Conservation (phyloP, 1,140 invertebrate genomes). For the Pristionchus pacificus region DNA sequence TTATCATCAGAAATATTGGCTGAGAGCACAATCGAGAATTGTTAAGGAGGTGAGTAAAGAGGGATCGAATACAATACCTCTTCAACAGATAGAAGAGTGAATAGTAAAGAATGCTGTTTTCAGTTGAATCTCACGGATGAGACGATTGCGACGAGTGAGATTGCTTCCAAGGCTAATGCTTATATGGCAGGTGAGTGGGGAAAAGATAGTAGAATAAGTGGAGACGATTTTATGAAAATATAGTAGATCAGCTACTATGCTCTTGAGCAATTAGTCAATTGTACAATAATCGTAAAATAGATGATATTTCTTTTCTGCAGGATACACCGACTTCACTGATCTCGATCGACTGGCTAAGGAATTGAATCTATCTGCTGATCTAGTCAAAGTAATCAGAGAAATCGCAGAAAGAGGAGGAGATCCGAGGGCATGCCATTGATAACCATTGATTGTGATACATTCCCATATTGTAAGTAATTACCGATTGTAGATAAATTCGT, state of each 20-base stretch:
- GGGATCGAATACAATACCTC: too few species aligned
- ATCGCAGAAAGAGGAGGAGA: slow-evolving; percentile 52
- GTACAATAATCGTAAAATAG: too few species aligned
- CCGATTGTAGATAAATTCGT: neutral
- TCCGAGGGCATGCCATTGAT: slow-evolving; percentile 47
- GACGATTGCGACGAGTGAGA: slow-evolving; percentile 43
- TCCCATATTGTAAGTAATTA: slow-evolving; percentile 2
- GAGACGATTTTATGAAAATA: too few species aligned
- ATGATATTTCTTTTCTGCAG: slow-evolving; percentile 39
- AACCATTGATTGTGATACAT: neutral
- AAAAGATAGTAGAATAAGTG: too few species aligned
- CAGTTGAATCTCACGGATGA: slow-evolving; percentile 43
- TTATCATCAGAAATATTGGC: slow-evolving; percentile 56
- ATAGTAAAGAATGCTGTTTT: too few species aligned
- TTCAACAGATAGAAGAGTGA: too few species aligned
- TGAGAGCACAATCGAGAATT: slow-evolving; percentile 45
- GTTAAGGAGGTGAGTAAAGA: slow-evolving; percentile 39
- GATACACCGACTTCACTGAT: slow-evolving; percentile 42
- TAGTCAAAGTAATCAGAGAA: slow-evolving; percentile 38
- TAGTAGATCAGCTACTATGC: too few species aligned
- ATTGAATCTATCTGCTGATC: slow-evolving; percentile 36
- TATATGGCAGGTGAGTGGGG: slow-evolving; percentile 14
- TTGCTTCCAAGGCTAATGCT: slow-evolving; percentile 51
- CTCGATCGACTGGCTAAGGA: slow-evolving; percentile 43
- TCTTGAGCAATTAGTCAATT: neutral